These are phyloP conservation scores for Corythornis madagascariensis DNA, from an alignment of 2,113 vertebrate species.

Conservation along the genomic window DNA sequence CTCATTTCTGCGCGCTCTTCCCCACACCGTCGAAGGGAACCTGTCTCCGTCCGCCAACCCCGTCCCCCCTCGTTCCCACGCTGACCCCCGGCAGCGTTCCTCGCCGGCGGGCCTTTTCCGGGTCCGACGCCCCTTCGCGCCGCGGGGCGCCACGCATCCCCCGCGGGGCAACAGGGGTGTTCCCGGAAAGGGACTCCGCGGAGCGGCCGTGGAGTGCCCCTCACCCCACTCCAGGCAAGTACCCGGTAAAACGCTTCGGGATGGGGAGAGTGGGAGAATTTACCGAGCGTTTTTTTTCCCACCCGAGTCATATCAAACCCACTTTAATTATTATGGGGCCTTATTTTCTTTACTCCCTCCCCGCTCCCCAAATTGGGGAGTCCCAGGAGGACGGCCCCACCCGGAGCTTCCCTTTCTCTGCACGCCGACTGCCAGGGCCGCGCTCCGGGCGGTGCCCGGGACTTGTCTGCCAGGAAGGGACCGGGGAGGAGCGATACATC, in stretches of 20 bases:
- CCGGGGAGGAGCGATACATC: too few relatives aligned
- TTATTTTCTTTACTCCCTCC: background rate
- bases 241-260: background rate
- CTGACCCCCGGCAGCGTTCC: background rate
- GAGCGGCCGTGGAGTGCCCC: background rate
- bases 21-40: background rate
- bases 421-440: background rate
- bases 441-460: background rate
- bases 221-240: background rate
- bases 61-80: too few relatives aligned
- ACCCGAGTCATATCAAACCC: background rate
- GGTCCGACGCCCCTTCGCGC: background rate
- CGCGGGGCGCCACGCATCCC: background rate
- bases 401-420: background rate
- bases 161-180: background rate
- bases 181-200: rapidly evolving
- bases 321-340: background rate
- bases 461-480: background rate
- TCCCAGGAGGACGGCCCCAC: background rate
- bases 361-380: background rate
- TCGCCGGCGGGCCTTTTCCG: background rate
- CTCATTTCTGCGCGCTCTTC: background rate
- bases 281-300: background rate
- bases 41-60: background rate
- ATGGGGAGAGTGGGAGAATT: background rate